Conservation (phyloP, 2,113 vertebrate species). For the Columba livia region DNA sequence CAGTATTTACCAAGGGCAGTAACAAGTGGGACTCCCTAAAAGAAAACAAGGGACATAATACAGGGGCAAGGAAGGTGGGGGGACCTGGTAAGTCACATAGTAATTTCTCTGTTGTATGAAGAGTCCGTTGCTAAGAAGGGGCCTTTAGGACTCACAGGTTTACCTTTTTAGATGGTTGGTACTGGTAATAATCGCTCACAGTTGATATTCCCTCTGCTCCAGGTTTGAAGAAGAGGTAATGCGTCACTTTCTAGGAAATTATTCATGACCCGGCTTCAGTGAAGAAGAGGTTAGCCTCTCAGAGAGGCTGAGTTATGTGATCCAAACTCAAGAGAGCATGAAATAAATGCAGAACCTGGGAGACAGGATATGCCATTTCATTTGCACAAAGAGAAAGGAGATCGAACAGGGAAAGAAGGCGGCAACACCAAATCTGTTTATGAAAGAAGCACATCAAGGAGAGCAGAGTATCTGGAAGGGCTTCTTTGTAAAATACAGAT, state of each 20-base stretch:
- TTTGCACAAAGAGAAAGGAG: constrained; percentile 32
- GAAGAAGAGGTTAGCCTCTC: constrained; percentile 28
- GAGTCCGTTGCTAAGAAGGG: neutral
- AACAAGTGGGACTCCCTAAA: neutral
- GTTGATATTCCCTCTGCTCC: neutral
- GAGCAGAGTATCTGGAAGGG: constrained; percentile 24
- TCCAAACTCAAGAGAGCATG: constrained; percentile 51
- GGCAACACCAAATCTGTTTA: constrained; percentile 2
- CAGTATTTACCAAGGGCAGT: neutral
- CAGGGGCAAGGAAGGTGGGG: neutral
- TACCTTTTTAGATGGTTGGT: neutral
- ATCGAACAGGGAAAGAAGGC: neutral
- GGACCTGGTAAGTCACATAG: neutral
- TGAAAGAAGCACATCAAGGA: constrained; percentile 13
- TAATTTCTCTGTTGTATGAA: neutral
- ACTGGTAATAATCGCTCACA: neutral
- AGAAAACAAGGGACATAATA: neutral
- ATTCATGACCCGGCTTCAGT: constrained; percentile 35
- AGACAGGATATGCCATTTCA: constrained; percentile 23
- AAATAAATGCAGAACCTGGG: constrained; percentile 59
- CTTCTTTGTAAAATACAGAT: constrained; percentile 41
- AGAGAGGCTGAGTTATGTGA: constrained; percentile 18
- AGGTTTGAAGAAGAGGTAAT: constrained; percentile 39
- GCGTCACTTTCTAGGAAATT: constrained; percentile 51
- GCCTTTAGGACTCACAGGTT: neutral